Percentiles rank a stretch among this genome's conserved stretches.
phyloP scores from a whole-genome alignment of 2,888 invertebrate genomes.

The Campopleginae sp. region DNA sequence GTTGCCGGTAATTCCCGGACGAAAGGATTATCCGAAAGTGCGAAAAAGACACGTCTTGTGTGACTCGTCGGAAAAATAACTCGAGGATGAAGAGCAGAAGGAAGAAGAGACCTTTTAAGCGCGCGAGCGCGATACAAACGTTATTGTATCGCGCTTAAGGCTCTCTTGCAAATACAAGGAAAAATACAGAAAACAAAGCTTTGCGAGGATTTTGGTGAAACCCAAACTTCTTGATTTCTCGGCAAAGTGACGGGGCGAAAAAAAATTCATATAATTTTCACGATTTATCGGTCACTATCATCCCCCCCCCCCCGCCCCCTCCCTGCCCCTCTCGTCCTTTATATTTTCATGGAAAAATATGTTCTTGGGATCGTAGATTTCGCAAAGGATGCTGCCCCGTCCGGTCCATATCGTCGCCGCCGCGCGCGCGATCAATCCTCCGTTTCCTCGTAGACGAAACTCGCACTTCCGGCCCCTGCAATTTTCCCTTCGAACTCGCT shows the following conservation, averaged over 20 bases:
- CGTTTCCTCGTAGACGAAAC: constrained; percentile 66
- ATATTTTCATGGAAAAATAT: constrained; percentile 29
- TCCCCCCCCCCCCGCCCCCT: no score
- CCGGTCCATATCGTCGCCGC: constrained; percentile 14
- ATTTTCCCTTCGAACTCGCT: constrained; percentile 61
- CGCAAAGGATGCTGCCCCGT: constrained; percentile 12
- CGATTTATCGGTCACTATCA: background rate
- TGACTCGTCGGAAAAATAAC: constrained; percentile 46
- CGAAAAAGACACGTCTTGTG: constrained; percentile 67
- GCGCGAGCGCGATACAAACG: constrained; percentile 45
- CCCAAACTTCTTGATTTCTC: background rate
- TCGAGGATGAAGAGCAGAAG: constrained; percentile 40
- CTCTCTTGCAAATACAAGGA: background rate
- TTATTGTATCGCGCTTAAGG: constrained; percentile 59
- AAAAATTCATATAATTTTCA: background rate
- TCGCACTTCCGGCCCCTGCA: constrained; percentile 68
- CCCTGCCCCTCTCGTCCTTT: background rate
- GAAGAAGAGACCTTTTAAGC: constrained; percentile 50
- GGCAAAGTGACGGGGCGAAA: background rate
- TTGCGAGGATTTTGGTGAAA: background rate
- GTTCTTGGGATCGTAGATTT: constrained; percentile 29
- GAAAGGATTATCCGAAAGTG: constrained; percentile 78
- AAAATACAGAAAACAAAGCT: background rate
- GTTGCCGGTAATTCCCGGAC: constrained; percentile 78
- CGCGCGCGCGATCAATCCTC: constrained; percentile 67